Evolutionary conservation across 1,140 invertebrate genomes (phyloP), one percentile per base, ranked within the genome.

Genomic region (Drosophila ogumai): DNA sequence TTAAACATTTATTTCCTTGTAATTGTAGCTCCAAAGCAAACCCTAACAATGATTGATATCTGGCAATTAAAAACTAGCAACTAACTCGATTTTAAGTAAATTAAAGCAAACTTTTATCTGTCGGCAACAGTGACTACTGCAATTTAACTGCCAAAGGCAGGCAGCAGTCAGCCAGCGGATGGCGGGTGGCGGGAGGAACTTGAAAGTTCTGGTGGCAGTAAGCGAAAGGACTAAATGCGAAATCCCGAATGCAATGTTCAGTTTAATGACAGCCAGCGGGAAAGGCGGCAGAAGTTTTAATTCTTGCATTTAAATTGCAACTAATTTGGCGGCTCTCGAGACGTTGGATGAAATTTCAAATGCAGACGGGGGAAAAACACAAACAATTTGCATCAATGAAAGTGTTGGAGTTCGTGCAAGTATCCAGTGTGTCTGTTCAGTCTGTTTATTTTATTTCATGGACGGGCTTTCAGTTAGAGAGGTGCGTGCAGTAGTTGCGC

Each of bases 381-480:
- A 90, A 78, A 84, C 85, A 88, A 88, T 88, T 88, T 88, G 78
- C 77, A 75, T 82, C 84, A 79, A 68, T 73, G 82, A 87, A 87
- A 88, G 79, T 84, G 85, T 81, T 72, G 66, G 36, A 13, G 68
- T 22, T 34, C 10, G 9, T 54, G 50, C 32, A 19, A 54, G 50
- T 54, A 54, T 54, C 10, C 12, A 13, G 60, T 59, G 50, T 74
- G 68, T 65, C 28, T 77, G 44, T 28, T 71, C 44, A 22, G 56
- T 76, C 60, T 87, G 79, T 80, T 87, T 87, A 82, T 80, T 87
- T 82, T 82, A 82, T 82, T 76, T 82, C 41, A 71, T 59, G 59
- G 50, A 25, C 64, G 47, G 36, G 44, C 7, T 52, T 46, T 40
- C 38, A 17, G 57, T 77, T 31, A 58, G 50, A 54, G 56, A 54